These are phyloP conservation scores for Psammodynastes pulverulentus DNA, from an alignment of 2,113 vertebrate genomes.

Conservation along the genomic window DNA sequence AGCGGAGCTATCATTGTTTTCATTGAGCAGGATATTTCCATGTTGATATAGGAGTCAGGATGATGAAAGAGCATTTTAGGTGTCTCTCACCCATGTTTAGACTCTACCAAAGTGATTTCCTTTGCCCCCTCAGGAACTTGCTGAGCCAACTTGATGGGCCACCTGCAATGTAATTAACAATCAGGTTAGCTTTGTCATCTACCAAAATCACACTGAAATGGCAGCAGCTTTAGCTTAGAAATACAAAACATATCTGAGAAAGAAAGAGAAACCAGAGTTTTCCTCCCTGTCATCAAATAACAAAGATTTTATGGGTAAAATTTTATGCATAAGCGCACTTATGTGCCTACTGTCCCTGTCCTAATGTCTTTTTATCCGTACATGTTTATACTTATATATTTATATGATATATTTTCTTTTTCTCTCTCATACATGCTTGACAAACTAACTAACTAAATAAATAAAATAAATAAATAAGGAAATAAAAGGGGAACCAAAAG, in stretches of 20 bases:
- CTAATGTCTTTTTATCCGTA: no score
- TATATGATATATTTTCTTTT: no score
- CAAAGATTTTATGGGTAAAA: not conserved
- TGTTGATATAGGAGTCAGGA: not conserved
- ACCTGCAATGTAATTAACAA: not conserved
- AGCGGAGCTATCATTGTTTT: not conserved
- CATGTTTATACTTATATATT: no score
- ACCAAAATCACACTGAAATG: not conserved
- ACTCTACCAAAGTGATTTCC: not conserved
- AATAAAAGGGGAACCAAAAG: not conserved
- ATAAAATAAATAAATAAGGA: no score
- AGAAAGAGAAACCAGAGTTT: not conserved
- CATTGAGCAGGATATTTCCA: not conserved
- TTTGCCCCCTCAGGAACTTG: not conserved
- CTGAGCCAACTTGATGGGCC: not conserved
- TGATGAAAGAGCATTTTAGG: not conserved
- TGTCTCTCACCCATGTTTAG: not conserved
- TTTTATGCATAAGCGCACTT: no score
- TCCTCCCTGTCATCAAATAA: not conserved
- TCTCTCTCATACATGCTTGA: no score
- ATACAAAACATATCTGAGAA: not conserved
- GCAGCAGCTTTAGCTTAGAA: not conserved
- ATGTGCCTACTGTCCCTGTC: no score
- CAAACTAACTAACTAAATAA: no score
- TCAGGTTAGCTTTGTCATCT: not conserved